Conservation (phyloP, 2,113 vertebrate species). For the Strix aluco region DNA sequence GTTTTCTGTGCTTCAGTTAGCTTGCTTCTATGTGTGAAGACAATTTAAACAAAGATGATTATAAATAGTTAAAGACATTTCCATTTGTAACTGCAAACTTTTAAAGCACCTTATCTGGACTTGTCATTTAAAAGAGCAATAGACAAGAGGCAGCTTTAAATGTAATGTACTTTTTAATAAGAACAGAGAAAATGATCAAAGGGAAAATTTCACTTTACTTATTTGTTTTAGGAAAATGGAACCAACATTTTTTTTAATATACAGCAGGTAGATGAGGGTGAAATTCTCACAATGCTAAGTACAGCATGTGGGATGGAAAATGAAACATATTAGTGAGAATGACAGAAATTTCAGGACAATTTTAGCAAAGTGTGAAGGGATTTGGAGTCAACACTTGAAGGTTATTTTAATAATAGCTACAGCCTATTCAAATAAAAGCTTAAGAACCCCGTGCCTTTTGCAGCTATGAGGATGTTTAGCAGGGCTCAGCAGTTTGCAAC, state of each 20-base stretch:
- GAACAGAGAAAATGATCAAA: constrained; percentile 58
- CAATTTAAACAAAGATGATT: constrained; percentile 58
- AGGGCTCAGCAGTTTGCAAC: constrained; percentile 58
- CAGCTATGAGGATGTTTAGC: constrained; percentile 67
- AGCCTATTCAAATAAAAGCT: constrained; percentile 75
- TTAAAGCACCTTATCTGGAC: constrained; percentile 39
- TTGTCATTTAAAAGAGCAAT: constrained; percentile 47
- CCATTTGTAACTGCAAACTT: constrained; percentile 59
- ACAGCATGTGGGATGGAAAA: constrained; percentile 55
- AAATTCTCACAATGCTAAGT: constrained; percentile 26
- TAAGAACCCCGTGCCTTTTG: constrained; percentile 68
- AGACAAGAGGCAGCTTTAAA: constrained; percentile 37
- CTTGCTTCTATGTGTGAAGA: constrained; percentile 29
- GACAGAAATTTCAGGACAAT: constrained; percentile 72
- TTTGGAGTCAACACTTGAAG: constrained; percentile 75
- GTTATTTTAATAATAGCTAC: constrained; percentile 77
- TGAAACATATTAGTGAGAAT: constrained; percentile 62
- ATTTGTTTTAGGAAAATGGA: constrained; percentile 63
- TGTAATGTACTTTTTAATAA: constrained; percentile 31
- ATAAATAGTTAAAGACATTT: constrained; percentile 74
- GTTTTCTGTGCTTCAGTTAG: constrained; percentile 40
- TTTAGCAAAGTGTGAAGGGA: constrained; percentile 71
- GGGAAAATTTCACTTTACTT: constrained; percentile 35
- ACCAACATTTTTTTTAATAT: constrained; percentile 32
- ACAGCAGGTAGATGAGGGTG: constrained; percentile 23